These are phyloP conservation scores for Cinclus mexicanus DNA, from an alignment of 2,113 vertebrate species.

Conservation along the genomic window DNA sequence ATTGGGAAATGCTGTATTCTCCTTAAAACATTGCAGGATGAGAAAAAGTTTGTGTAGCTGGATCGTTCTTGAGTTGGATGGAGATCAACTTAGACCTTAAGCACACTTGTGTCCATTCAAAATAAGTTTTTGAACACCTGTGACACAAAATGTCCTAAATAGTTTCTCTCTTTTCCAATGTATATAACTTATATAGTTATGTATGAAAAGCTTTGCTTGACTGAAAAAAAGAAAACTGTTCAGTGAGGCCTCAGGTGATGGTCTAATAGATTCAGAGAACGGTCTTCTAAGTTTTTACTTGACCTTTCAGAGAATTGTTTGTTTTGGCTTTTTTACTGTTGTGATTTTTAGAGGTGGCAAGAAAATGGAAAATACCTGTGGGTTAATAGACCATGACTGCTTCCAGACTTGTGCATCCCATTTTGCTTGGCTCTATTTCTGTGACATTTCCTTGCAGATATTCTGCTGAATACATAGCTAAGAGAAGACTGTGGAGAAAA, in stretches of 20 bases:
- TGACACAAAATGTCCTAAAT: not conserved
- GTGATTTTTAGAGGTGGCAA: not conserved
- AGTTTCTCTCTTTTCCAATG: not conserved
- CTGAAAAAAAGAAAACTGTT: not conserved
- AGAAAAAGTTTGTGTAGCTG: not conserved
- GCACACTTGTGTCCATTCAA: not conserved
- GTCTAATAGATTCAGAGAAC: not conserved
- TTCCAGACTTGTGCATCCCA: not conserved
- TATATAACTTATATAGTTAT: not conserved
- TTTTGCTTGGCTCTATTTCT: not conserved
- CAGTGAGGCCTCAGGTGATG: not conserved
- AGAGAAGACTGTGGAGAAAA: not conserved
- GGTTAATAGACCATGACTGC: not conserved
- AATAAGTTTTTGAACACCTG: not conserved
- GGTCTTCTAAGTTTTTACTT: not conserved
- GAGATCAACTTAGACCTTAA: not conserved
- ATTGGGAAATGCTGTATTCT: not conserved
- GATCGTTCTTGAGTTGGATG: not conserved
- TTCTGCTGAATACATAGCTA: not conserved
- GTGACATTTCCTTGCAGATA: not conserved
- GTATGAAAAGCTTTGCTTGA: not conserved
- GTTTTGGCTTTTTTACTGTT: not conserved
- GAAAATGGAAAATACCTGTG: slow-evolving; percentile 4
- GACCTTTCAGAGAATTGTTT: not conserved
- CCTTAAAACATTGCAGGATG: not conserved